These are phyloP conservation scores for Eremophila alpestris DNA, from an alignment of 2,797 vertebrate species.

Conservation along the genomic window DNA sequence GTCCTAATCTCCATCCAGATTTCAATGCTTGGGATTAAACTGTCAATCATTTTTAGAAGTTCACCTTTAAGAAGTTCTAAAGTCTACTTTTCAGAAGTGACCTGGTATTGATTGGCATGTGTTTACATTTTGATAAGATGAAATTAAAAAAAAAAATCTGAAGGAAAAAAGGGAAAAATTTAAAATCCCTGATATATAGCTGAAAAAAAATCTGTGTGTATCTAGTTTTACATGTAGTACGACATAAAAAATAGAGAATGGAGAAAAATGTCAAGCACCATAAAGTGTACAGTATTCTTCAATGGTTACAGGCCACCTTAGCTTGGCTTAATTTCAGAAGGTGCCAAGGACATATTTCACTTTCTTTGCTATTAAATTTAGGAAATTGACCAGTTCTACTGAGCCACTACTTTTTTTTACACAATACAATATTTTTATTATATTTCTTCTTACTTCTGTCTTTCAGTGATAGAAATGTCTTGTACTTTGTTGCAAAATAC, in stretches of 20 bases:
- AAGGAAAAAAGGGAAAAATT: background rate
- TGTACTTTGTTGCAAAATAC: background rate
- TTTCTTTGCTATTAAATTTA: background rate
- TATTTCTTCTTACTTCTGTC: background rate
- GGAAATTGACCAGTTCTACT: background rate
- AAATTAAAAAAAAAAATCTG: background rate
- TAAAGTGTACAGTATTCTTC: background rate
- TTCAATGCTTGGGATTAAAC: background rate
- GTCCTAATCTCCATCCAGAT: background rate
- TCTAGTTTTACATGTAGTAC: background rate
- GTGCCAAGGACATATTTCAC: background rate
- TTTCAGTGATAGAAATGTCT: background rate
- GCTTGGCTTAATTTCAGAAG: background rate
- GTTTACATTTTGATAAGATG: background rate
- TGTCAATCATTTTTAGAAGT: background rate
- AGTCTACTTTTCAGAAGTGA: background rate
- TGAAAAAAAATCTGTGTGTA: background rate
- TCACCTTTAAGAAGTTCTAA: background rate
- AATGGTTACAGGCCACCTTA: background rate
- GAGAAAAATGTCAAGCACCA: background rate
- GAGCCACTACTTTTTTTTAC: background rate
- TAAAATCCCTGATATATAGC: background rate
- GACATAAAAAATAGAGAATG: background rate
- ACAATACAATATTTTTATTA: background rate
- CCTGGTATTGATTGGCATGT: background rate